Percentiles rank a stretch among this genome's conserved stretches.
phyloP scores from a whole-genome alignment of 2,888 invertebrate species.

The Ormyrus pomaceus region DNA sequence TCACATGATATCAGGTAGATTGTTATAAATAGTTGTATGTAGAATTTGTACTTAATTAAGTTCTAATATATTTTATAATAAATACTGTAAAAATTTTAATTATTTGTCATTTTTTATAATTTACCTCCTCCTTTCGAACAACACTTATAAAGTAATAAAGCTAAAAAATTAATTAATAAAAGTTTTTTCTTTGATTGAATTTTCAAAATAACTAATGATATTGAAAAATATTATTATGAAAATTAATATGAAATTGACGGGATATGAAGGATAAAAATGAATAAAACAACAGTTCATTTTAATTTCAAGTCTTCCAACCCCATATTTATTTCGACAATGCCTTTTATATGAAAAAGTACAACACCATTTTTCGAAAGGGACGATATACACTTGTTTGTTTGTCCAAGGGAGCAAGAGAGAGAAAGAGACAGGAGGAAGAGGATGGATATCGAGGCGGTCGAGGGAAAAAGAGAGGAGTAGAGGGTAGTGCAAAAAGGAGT shows the following conservation, averaged over 20 bases:
- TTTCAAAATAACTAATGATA: not conserved
- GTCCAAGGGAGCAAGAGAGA: conserved; percentile 59
- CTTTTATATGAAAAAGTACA: conserved; percentile 74
- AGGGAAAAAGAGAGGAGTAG: conserved; percentile 31
- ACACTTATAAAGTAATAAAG: not conserved
- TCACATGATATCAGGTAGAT: conserved; percentile 52
- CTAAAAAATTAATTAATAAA: not conserved
- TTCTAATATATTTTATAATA: conserved; percentile 74
- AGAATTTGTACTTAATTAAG: conserved; percentile 73
- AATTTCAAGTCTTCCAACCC: conserved; percentile 70
- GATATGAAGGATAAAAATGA: not conserved
- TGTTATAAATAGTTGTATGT: conserved; percentile 63
- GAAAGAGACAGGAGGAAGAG: conserved; percentile 44
- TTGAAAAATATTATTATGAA: no score
- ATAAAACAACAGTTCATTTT: conserved; percentile 26
- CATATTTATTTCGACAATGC: conserved; percentile 74
- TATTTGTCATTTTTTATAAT: not conserved
- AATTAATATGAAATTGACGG: no score
- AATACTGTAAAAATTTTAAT: conserved; percentile 58
- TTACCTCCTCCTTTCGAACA: not conserved
- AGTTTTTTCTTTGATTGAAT: not conserved
- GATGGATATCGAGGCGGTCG: conserved; percentile 39
- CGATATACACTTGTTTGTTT: conserved; percentile 64
- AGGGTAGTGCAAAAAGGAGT: conserved; percentile 67
- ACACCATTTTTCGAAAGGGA: conserved; percentile 71